A percentile compares a stretch with the other conserved stretches of the same genome.
These are phyloP conservation scores for Trichosurus vulpecula DNA, from an alignment of 2,797 vertebrate species.

Conservation along the genomic window DNA sequence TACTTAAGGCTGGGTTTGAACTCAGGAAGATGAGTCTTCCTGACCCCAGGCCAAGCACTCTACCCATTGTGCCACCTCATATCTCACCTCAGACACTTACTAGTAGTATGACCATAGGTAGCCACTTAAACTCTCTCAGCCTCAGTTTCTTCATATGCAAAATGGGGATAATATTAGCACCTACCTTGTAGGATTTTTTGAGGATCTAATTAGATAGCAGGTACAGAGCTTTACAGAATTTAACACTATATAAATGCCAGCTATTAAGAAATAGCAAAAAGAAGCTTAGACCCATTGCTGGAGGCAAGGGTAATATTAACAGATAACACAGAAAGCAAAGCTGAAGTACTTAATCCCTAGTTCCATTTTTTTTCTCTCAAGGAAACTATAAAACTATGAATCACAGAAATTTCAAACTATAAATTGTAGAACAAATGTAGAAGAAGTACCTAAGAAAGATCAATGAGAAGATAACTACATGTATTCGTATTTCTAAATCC, in stretches of 20 bases:
- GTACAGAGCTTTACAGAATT: not conserved
- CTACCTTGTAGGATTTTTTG: not conserved
- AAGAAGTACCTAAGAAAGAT: not conserved
- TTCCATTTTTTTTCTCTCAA: not conserved
- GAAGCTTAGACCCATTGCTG: too few relatives aligned
- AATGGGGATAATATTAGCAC: not conserved
- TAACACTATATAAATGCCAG: not conserved
- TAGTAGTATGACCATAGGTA: not conserved
- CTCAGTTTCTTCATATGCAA: not conserved
- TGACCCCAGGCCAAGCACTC: too few relatives aligned
- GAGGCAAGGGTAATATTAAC: not conserved
- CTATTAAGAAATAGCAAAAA: not conserved
- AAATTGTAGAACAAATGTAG: not conserved
- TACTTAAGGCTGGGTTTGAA: too few relatives aligned
- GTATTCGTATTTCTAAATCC: not conserved
- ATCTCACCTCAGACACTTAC: not conserved
- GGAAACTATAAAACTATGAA: not conserved
- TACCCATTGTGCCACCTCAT: too few relatives aligned
- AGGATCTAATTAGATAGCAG: not conserved
- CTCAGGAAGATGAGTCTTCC: too few relatives aligned
- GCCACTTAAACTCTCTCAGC: not conserved
- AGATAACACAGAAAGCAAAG: not conserved
- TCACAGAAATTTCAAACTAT: not conserved
- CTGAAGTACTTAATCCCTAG: not conserved
- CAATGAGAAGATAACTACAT: not conserved